Base-by-base conservation (phyloP, 2,888 invertebrate genomes). In the Siphonodentalium dalli region DNA sequence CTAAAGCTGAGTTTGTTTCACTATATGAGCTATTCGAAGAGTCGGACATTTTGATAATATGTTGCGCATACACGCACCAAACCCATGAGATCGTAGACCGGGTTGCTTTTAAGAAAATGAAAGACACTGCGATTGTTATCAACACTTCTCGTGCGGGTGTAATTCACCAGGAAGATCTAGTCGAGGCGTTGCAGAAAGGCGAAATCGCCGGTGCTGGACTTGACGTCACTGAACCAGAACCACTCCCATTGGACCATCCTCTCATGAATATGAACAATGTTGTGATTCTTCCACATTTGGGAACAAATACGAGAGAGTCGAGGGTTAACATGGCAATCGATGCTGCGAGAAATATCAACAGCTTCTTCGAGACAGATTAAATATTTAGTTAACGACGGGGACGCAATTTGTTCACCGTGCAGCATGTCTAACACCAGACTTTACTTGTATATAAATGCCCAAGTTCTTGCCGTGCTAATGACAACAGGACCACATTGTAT, bases 221-320 rank as follows among this genome's bases (percentile, higher is more conserved):
- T 33, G 95, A 96, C 84, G 95, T 96, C 0, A 93, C 90, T 58
- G 89, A 89, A 6, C 94, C 93, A 0, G 95, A 96, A 79, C 95
- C 95, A 0, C 82, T 96, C 56, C 92, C 93, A 0, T 71, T 89
- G 11, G 87, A 91, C 65, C 88, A 87, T 82, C 88, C 88, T 2
- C 83, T 96, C 21, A 86, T 92, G 11, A 86, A 86, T 53, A 75
- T 94, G 23, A 83, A 87, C 24, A 96, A 96, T 80, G 91, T 93
- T 78, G 88, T 92, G 58, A 80, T 95, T 34, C 82, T 89, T 8
- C 94, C 95, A 9, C 95, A 96, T 83, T 86, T 94, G 74, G 94
- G 92, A 47, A 92, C 91, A 71, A 91, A 93, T 2, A 93, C 92
- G 0, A 74, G 86, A 29, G 86, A 87, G 61, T 91, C 93, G 0